phyloP scores from a whole-genome alignment of 2,888 invertebrate genomes.

The Harpagoxenus sublaevis region DNA sequence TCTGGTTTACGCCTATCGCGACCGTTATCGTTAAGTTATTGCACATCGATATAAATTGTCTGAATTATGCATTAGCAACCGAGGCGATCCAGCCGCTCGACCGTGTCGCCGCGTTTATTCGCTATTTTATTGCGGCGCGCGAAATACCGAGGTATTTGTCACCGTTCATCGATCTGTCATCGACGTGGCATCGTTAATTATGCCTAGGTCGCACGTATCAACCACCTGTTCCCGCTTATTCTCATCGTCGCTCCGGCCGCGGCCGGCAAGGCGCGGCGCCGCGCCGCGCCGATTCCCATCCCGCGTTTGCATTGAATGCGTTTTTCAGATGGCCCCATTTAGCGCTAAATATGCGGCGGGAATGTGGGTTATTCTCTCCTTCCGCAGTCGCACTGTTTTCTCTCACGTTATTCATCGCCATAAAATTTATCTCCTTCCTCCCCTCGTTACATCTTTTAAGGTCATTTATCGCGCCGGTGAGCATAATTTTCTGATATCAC shows the following conservation, averaged over 20 bases:
- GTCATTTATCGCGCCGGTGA: neutral
- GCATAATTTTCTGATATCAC: neutral
- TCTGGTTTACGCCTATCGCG: constrained; percentile 4
- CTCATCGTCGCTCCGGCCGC: constrained; percentile 10
- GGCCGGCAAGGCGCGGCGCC: neutral
- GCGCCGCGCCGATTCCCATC: constrained; percentile 23
- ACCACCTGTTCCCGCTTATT: constrained; percentile 48
- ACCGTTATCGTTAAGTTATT: constrained; percentile 46
- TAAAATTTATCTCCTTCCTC: neutral
- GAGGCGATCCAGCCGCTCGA: neutral
- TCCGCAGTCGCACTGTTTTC: neutral
- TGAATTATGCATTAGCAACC: constrained; percentile 47
- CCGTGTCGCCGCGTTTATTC: constrained; percentile 24
- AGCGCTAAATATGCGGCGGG: constrained; percentile 25
- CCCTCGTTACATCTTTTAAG: neutral
- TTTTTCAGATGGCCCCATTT: constrained; percentile 34
- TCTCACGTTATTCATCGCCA: constrained; percentile 10
- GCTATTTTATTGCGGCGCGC: neutral
- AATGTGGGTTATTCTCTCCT: constrained; percentile 42
- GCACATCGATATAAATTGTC: constrained; percentile 35
- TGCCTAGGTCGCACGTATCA: constrained; percentile 31
- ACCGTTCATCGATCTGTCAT: constrained; percentile 27
- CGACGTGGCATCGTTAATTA: constrained; percentile 40
- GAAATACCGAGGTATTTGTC: constrained; percentile 28
- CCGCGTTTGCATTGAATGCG: constrained; percentile 46